phyloP scores from a whole-genome alignment of 2,888 invertebrate genomes.

The Drosophila melanosoma region DNA sequence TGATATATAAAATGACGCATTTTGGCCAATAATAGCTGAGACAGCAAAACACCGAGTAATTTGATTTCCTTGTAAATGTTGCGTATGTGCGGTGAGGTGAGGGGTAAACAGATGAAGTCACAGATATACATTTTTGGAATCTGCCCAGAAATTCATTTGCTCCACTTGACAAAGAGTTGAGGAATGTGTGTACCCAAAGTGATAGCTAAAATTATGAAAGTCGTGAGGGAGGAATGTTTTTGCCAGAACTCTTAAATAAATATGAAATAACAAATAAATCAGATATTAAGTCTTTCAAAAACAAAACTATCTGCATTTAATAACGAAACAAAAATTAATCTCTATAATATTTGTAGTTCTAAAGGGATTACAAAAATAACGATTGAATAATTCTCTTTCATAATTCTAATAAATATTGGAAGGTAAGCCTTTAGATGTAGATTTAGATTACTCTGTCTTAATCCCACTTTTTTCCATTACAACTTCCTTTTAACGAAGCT shows the following conservation, averaged over 20 bases:
- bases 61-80: conserved; percentile 6
- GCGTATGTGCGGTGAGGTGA: background rate
- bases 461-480: too few relatives aligned
- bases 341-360: background rate
- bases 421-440: background rate
- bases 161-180: conserved; percentile 43
- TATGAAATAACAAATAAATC: background rate
- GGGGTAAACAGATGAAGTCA: background rate
- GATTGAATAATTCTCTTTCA: background rate
- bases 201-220: conserved; percentile 13
- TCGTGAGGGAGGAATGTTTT: background rate
- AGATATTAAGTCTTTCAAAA: background rate
- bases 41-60: conserved; percentile 4
- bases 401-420: background rate
- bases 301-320: background rate
- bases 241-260: background rate
- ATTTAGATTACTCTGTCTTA: background rate
- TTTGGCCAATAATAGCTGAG: conserved; percentile 19
- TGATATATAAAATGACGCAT: conserved; percentile 16
- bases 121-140: conserved; percentile 18
- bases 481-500: background rate
- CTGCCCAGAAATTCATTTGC: conserved; percentile 46
- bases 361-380: background rate
- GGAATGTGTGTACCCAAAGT: conserved; percentile 11
- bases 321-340: background rate